Evolutionary conservation across 2,113 vertebrate genomes (phyloP), one percentile per base, ranked within the genome.

Genomic region (Odontophorus gujanensis): DNA sequence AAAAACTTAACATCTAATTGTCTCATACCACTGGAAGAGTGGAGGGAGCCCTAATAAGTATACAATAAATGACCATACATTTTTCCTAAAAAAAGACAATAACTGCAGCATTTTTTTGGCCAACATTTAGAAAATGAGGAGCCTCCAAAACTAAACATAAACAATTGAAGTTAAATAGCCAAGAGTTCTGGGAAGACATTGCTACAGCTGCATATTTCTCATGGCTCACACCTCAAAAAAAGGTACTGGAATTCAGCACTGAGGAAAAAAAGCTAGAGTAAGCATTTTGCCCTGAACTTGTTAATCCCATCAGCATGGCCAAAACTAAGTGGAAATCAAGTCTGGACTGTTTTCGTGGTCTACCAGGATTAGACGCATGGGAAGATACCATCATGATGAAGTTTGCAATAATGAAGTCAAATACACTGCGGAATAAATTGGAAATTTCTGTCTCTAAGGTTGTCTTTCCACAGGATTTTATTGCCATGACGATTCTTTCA

Each of bases 401-500:
- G 45, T 51, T 58, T 24, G 32, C 13, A 22, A 71, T 15, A 13
- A 8, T 18, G 42, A 28, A 40, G 21, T 11, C 7, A 87, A 77
- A 55, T 48, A 18, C 22, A 24, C 16, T 25, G 15, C 20, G 9
- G 12, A 91, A 65, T 32, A 63, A 51, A 57, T 32, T 51, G 14
- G 65, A 82, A 92, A 63, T 91, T 80, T 83, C 89, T 51, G 38
- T 32, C 38, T 38, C 18, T 42, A 11, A 2, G 0, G 0, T 22
- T 77, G 32, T 79, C 28, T 85, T 30, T 74, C 17, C 34, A 40
- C 59, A 65, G 25, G 5, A 19, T 73, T 9, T 59, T 47, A 91
- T 82, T 89, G 93, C 75, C 57, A 26, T 81, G 79, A 75, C 22
- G 32, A 21, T 75, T 87, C 40, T 65, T 81, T 66, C 65, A 90